phyloP scores from a whole-genome alignment of 64 coral and sea anemone species.

The Porites australiensis region DNA sequence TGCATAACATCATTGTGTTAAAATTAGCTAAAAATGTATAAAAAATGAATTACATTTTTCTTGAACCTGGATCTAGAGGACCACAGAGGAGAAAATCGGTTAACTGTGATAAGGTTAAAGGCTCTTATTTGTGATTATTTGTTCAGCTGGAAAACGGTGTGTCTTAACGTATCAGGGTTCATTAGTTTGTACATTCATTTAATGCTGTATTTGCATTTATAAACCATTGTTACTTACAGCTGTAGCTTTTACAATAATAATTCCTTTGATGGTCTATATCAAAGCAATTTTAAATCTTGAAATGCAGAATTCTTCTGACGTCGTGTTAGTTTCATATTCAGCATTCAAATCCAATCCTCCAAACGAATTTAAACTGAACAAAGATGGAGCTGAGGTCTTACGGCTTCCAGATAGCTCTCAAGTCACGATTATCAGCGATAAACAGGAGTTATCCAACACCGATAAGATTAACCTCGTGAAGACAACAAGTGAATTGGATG shows the following conservation, averaged over 20 bases:
- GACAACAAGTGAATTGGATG: constrained; percentile 41
- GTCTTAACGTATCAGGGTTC: too few species aligned
- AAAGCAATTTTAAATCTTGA: neutral
- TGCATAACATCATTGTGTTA: too few species aligned
- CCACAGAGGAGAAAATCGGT: too few species aligned
- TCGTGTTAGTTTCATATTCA: constrained; percentile 60
- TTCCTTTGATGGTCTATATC: neutral
- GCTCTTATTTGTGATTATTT: too few species aligned
- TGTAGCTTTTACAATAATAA: too few species aligned
- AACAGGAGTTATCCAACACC: constrained; percentile 63
- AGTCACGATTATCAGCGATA: constrained; percentile 75
- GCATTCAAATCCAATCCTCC: constrained; percentile 71
- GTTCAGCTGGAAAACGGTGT: too few species aligned
- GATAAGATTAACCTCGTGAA: constrained; percentile 27
- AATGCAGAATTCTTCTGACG: constrained; percentile 37
- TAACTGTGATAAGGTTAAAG: too few species aligned
- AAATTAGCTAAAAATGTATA: too few species aligned
- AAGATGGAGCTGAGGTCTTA: neutral
- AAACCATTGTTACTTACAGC: neutral
- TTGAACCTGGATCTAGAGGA: too few species aligned
- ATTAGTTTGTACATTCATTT: too few species aligned
- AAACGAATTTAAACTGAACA: constrained; percentile 33
- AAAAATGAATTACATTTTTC: too few species aligned
- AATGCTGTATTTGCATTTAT: too few species aligned
- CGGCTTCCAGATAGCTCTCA: constrained; percentile 23